Evolutionary conservation across 2,797 vertebrate species (phyloP).

Genomic region (Rhynchonycteris naso): DNA sequence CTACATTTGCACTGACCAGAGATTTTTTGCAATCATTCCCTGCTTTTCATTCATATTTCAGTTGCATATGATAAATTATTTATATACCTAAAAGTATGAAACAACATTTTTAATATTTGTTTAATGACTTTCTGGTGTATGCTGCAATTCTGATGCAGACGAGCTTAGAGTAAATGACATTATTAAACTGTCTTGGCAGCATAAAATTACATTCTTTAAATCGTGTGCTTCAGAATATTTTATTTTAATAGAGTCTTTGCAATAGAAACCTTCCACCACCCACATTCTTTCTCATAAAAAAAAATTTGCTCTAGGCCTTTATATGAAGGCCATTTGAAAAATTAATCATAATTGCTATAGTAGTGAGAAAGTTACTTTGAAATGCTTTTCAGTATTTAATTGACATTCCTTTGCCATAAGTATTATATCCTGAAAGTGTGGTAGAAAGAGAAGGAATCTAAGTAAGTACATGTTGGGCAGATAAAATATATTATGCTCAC

Average conservation of each 20-base stretch:
- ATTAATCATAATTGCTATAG: conserved; percentile 60
- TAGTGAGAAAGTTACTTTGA: conserved; percentile 56
- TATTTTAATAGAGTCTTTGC: conserved; percentile 64
- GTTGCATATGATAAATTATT: conserved; percentile 42
- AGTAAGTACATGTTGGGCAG: too few relatives aligned
- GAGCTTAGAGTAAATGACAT: conserved; percentile 23
- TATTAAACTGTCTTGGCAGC: conserved; percentile 33
- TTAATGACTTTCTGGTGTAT: conserved; percentile 52
- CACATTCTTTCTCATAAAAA: conserved; percentile 61
- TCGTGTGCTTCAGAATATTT: conserved; percentile 52
- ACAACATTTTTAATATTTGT: conserved; percentile 60
- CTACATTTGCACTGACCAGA: not conserved
- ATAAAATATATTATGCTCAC: too few relatives aligned
- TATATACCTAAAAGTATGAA: conserved; percentile 31
- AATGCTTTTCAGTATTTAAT: conserved; percentile 58
- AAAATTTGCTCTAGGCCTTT: conserved; percentile 57
- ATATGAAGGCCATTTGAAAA: conserved; percentile 60
- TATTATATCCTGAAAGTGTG: not conserved
- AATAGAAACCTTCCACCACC: not conserved
- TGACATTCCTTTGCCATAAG: conserved; percentile 21
- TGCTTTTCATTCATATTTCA: conserved; percentile 40
- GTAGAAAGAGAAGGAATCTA: not conserved
- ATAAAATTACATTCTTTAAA: conserved; percentile 67
- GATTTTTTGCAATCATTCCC: not conserved
- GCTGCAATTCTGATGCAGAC: conserved; percentile 16